Conservation (phyloP, 2,797 vertebrate species). For the Helostoma temminkii region DNA sequence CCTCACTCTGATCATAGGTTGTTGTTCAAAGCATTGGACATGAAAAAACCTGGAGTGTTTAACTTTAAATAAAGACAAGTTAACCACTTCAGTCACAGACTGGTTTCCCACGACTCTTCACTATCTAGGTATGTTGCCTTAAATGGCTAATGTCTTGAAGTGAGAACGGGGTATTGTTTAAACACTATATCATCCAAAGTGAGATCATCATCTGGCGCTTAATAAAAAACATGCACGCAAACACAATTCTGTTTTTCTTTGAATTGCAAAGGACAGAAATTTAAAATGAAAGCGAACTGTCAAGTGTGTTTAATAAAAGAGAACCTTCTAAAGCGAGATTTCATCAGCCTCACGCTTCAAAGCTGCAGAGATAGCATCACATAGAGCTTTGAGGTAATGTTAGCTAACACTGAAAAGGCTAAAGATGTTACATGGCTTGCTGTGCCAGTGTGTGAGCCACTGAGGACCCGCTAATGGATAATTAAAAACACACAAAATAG, state of each 20-base stretch:
- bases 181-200: slow-evolving; percentile 9
- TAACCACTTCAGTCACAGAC: slow-evolving; percentile 54
- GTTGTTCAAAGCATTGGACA: slow-evolving; percentile 40
- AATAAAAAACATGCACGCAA: slow-evolving; percentile 39
- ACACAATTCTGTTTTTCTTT: slow-evolving; percentile 25
- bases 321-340: too few relatives aligned
- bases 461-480: slow-evolving; percentile 42
- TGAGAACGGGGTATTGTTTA: slow-evolving; percentile 24
- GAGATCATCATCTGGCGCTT: slow-evolving; percentile 9
- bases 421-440: slow-evolving; percentile 32
- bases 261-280: slow-evolving; percentile 35
- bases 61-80: slow-evolving; percentile 67
- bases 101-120: slow-evolving; percentile 69
- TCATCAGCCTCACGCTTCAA: slow-evolving; percentile 52
- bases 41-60: slow-evolving; percentile 66
- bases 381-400: slow-evolving; percentile 24
- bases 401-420: slow-evolving; percentile 39
- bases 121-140: slow-evolving; percentile 35
- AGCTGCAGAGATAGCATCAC: slow-evolving; percentile 48
- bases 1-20: slow-evolving; percentile 61
- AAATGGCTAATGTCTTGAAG: slow-evolving; percentile 17
- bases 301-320: slow-evolving; percentile 58
- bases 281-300: slow-evolving; percentile 37
- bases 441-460: slow-evolving; percentile 31
- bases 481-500: slow-evolving; percentile 63